Conservation (phyloP, 2,797 vertebrate genomes). For the Enteromius anoplus region DNA sequence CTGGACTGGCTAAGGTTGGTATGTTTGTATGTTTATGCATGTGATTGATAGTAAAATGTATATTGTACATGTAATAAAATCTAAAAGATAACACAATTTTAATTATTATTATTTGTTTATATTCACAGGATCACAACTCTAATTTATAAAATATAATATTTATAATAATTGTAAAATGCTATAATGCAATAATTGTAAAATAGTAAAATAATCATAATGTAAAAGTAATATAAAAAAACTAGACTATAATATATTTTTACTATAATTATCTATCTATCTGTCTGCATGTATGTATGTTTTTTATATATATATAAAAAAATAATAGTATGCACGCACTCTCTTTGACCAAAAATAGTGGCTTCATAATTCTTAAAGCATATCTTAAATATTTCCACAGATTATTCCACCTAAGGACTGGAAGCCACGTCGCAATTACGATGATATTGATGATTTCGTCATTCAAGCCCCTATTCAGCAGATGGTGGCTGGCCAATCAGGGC, state of each 20-base stretch:
- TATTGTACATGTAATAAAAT: not conserved
- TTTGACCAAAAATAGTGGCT: not conserved
- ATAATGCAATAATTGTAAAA: not conserved
- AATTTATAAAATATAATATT: not conserved
- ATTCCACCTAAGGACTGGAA: slow-evolving; percentile 83
- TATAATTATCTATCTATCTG: too few species aligned
- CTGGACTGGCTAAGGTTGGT: slow-evolving; percentile 93
- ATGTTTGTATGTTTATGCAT: not conserved
- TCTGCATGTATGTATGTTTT: too few species aligned
- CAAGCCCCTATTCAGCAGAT: slow-evolving; percentile 96
- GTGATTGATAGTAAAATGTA: not conserved
- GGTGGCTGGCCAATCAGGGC: slow-evolving; percentile 92
- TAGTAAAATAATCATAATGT: not conserved
- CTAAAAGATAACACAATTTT: not conserved
- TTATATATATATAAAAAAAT: too few species aligned
- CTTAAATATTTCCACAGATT: slow-evolving; percentile 40
- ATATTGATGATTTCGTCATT: slow-evolving; percentile 93
- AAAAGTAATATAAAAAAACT: not conserved
- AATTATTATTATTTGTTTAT: not conserved
- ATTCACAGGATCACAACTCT: not conserved
- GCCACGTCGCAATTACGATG: slow-evolving; percentile 89
- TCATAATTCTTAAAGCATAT: not conserved
- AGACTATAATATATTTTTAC: too few species aligned
- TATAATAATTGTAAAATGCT: too few species aligned
- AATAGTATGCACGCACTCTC: not conserved